Base-by-base conservation (phyloP, 2,797 vertebrate genomes). In the Lepidocolaptes lacrymiger region DNA sequence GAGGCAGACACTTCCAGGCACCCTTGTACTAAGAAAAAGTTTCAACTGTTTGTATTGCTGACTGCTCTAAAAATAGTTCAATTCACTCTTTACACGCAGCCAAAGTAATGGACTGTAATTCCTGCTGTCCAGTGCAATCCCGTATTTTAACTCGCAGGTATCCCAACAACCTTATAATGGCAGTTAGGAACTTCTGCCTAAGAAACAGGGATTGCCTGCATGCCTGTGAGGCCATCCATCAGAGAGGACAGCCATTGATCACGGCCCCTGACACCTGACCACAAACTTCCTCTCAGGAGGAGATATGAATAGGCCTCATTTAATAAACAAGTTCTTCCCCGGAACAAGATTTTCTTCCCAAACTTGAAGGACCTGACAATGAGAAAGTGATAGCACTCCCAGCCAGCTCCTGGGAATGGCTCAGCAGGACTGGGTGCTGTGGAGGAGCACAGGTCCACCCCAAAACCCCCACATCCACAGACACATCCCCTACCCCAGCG, bases 321-420 rank as follows among this genome's bases (percentile, higher is more conserved):
- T 72, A 76, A 91, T 34, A 85, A 71, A 76, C 0, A 3, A 86
- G 55, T 23, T 78, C 76, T 92, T 78, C 44, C 59, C 52, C 61
- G 43, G 41, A 93, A 85, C 66, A 69, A 81, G 89, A 90, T 54
- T 88, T 94, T 81, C 91, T 86, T 79, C 92, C 39, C 56, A 66
- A 61, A 80, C 88, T 66, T 83, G 82, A 91, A 78, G 69, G 30
- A 86, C 82, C 66, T 90, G 76, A 66, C 62, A 72, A 49, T 4
- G 3, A 1, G 32, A 15, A 77, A 67, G 48, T 1, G 19, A 34
- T 0, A 80, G 37, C 81, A 68, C 12, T n/a, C 21, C 48, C 41
- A 48, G 39, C 1, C 58, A 91, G 23, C 54, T 69, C 22, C 66
- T 46, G 34, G 27, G 44, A 63, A 88, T 81, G 41, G 64, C 26